Conservation (phyloP, 2,888 invertebrate genomes). For the Stenichneumon culpator region DNA sequence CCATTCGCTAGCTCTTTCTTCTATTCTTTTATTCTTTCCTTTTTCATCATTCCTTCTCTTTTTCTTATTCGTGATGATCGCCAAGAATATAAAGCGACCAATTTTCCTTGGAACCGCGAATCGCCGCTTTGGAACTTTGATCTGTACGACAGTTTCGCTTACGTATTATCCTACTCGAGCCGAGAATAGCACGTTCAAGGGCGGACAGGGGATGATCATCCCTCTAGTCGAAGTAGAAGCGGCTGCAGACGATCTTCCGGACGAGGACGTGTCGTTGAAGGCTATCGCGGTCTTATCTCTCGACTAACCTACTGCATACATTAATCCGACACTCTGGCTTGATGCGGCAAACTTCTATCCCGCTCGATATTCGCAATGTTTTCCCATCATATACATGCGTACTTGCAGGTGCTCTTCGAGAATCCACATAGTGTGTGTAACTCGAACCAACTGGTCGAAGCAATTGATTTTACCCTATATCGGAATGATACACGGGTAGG, state of each 20-base stretch:
- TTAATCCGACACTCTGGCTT: conserved; percentile 48
- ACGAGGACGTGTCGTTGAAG: conserved; percentile 58
- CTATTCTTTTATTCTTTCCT: conserved; percentile 14
- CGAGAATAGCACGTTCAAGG: conserved; percentile 33
- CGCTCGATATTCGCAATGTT: conserved; percentile 2
- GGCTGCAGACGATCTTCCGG: conserved; percentile 37
- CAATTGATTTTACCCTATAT: not conserved
- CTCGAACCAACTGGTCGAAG: not conserved
- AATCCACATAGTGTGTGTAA: not conserved
- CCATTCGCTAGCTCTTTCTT: conserved; percentile 12
- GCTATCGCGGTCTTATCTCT: conserved; percentile 55
- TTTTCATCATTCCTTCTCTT: conserved; percentile 32
- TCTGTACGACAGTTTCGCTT: conserved; percentile 50
- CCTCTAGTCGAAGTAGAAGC: conserved; percentile 28
- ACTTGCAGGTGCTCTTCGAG: not conserved
- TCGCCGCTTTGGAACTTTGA: conserved; percentile 55
- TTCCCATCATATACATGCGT: not conserved
- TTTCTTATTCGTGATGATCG: conserved; percentile 26
- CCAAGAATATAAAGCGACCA: conserved; percentile 67
- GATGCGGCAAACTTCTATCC: conserved; percentile 1
- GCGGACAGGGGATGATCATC: conserved; percentile 28
- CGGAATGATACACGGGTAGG: not conserved
- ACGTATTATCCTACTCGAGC: conserved; percentile 58
- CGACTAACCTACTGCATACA: conserved; percentile 56
- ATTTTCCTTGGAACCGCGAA: conserved; percentile 60